Evolutionary conservation across 1,140 invertebrate species (phyloP).

Genomic region (Harlomillsia oculata): DNA sequence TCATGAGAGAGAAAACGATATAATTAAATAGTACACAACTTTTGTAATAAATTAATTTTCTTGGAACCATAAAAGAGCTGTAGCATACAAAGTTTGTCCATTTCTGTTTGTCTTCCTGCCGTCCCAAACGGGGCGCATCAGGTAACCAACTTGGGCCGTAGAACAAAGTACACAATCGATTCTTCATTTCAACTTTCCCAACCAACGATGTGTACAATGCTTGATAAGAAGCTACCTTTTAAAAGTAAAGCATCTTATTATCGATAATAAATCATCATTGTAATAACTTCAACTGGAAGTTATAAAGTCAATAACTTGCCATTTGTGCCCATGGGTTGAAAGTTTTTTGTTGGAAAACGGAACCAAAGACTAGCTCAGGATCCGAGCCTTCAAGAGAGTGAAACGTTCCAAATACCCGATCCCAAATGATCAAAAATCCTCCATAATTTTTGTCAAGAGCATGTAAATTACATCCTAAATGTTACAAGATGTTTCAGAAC

Average conservation of each 20-base stretch:
- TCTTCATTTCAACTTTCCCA: no score
- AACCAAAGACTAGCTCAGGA: conserved; percentile 69
- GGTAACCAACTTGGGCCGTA: conserved; percentile 83
- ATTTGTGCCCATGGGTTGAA: conserved; percentile 72
- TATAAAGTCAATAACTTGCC: conserved; percentile 45
- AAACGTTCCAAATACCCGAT: conserved; percentile 76
- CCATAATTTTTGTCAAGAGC: conserved; percentile 70
- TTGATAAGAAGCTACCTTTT: no score
- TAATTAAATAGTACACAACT: not conserved
- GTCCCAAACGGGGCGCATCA: conserved; percentile 66
- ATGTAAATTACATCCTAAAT: conserved; percentile 24
- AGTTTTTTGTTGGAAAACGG: conserved; percentile 65
- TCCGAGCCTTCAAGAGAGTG: conserved; percentile 54
- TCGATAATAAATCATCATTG: no score
- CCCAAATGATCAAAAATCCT: conserved; percentile 78
- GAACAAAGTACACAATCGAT: conserved; percentile 60
- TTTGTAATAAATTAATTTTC: not conserved
- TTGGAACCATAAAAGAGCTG: not conserved
- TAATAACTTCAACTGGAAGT: no score
- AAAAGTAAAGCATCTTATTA: no score
- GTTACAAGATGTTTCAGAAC: no score
- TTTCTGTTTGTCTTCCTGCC: conserved; percentile 63
- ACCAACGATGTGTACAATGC: no score
- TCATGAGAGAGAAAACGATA: conserved; percentile 27
- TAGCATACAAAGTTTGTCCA: conserved; percentile 46